Base-by-base conservation (phyloP, 1,140 invertebrate genomes). In the Heliconius melpomene region DNA sequence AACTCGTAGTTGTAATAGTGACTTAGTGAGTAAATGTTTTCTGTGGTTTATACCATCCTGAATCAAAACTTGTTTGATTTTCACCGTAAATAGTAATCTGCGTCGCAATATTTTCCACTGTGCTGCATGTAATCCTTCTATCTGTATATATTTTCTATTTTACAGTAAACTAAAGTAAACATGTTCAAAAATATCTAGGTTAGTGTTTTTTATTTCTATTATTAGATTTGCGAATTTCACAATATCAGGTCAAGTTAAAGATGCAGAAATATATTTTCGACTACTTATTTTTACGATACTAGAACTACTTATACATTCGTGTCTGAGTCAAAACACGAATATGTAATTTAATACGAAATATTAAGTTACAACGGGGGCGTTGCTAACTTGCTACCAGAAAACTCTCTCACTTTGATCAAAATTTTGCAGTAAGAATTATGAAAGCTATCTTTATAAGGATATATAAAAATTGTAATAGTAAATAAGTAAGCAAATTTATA, bases 131-230 rank as follows among this genome's bases (percentile, higher is more conserved):
- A 26, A 29, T 66, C 3, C 23, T 66, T 66, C 26, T 26, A 11
- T 26, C 60, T 13, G 11, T 66, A 16, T 66, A 66, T 66, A n/a
- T 66, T 66, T 16, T 66, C 26, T n/a, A 66, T 29, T 66, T 60
- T 66, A 23, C 13, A n/a, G 11, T 29, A 50, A 77, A 71, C 18
- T 29, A 60, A 38, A 38, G 26, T 46, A 46, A 79, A 79, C 74
- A 79, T 79, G 78, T 75, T 74, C 29, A 52, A 74, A 66, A 54
- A 40, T 71, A 75, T 38, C 74, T 79, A 79, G 78, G 78, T 79
- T 79, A 79, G 78, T 79, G 74, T 66, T 46, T 74, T 66, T 66
- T 66, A 66, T 29, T 66, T 29, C 60, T 66, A 66, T 66, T 66
- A 66, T 66, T 66, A 66, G 60, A 66, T 66, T 66, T 66, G 60